Conservation (phyloP, 35 echinoderm and acorn worm species). For the Heliocidaris tuberculata region DNA sequence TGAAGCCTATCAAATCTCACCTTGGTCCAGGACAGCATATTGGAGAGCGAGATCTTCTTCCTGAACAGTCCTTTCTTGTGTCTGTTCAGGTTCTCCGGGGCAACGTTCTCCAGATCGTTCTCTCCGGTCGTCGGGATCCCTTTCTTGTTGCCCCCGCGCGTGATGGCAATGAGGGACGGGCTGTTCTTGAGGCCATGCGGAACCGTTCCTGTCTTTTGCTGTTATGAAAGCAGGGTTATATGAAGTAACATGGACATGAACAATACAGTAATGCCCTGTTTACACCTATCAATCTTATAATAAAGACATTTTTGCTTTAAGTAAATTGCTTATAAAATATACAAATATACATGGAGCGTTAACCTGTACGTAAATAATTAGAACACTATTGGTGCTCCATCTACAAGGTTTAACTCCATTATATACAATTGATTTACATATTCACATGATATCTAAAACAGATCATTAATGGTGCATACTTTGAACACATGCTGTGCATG, state of each 20-base stretch:
- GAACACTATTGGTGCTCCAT: too few relatives aligned
- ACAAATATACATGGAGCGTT: too few relatives aligned
- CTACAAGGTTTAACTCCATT: too few relatives aligned
- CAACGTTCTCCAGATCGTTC: constrained; percentile 93
- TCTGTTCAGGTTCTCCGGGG: constrained; percentile 89
- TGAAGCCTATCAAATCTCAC: constrained; percentile 15
- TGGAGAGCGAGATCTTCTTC: constrained; percentile 80
- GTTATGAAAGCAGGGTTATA: neutral
- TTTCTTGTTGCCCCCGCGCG: constrained; percentile 62
- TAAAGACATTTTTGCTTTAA: neutral
- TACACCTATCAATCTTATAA: neutral
- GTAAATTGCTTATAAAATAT: too few relatives aligned
- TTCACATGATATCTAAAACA: too few relatives aligned
- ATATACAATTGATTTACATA: too few relatives aligned
- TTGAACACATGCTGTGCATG: too few relatives aligned
- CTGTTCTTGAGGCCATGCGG: constrained; percentile 73
- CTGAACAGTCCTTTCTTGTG: constrained; percentile 92
- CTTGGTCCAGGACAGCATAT: constrained; percentile 94
- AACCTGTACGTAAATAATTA: too few relatives aligned
- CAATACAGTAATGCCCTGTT: neutral
- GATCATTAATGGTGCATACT: too few relatives aligned
- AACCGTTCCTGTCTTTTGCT: constrained; percentile 90
- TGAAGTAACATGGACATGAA: neutral
- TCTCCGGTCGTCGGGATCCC: constrained; percentile 76
- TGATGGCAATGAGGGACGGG: constrained; percentile 68